A percentile compares a stretch with the other conserved stretches of the same genome.
phyloP scores from a whole-genome alignment of 2,797 vertebrate species.

The Clarias platycephalus region DNA sequence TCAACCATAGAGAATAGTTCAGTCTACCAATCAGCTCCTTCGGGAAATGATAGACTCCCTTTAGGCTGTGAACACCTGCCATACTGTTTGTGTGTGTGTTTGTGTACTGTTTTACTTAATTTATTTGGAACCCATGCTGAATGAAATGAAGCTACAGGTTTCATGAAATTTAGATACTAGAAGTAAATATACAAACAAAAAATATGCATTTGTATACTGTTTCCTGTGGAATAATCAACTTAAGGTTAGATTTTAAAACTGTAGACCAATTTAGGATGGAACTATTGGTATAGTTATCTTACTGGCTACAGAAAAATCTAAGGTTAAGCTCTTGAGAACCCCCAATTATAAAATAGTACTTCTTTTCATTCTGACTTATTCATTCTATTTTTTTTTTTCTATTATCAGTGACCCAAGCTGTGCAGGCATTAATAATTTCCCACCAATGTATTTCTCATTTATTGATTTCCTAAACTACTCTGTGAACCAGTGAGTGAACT shows the following conservation, averaged over 20 bases:
- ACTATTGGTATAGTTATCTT: background rate
- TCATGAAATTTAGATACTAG: background rate
- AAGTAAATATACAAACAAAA: background rate
- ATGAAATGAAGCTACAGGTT: background rate
- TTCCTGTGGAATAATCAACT: background rate
- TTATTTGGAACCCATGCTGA: background rate
- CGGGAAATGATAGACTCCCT: constrained; percentile 22
- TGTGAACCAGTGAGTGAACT: background rate
- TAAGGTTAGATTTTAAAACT: background rate
- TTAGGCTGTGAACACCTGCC: constrained; percentile 37
- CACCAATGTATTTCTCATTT: background rate
- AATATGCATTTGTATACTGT: background rate
- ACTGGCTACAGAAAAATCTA: background rate
- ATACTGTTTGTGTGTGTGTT: background rate
- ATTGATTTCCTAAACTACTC: background rate
- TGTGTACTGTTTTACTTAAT: constrained; percentile 19
- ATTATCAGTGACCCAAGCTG: background rate
- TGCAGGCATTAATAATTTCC: background rate
- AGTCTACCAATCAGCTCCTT: constrained; percentile 23
- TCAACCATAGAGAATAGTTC: constrained; percentile 34
- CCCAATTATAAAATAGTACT: background rate
- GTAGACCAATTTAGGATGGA: background rate
- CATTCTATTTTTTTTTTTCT: background rate
- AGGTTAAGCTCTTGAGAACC: background rate
- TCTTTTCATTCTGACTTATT: background rate